Evolutionary conservation across 2,113 vertebrate species (phyloP), one percentile per base, ranked within the genome.

Genomic region (Nothocercus nigrocapillus): DNA sequence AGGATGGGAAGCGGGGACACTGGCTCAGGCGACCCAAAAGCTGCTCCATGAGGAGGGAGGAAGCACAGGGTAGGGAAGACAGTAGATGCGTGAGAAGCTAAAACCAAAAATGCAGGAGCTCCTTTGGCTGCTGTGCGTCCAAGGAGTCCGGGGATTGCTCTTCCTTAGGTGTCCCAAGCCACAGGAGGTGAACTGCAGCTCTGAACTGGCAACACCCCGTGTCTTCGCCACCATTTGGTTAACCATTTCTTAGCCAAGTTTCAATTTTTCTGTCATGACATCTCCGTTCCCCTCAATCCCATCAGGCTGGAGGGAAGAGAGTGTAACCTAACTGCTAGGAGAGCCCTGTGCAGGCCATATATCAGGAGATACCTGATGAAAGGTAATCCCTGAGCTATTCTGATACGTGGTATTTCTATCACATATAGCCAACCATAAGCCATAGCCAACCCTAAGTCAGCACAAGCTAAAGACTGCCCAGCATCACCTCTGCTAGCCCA

Each of bases 131-230:
- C 47, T 28, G n/a, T 27, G 4, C 2, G 4, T 9, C 58, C 28
- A 38, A 0, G 0, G 63, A 66, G 61, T 49, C 32, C 38, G 28
- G 9, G 1, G 25, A 3, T 14, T 11, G 5, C 62, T 47, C 2
- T n/a, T 67, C 27, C 1, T 0, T 13, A 36, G 15, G 40, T 47
- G 47, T 25, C 61, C 45, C 0, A 0, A 74, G 76, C 40, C 22
- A 44, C 49, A 56, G 19, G 40, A 38, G 13, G 1, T 4, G 21
- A 53, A 67, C 72, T 13, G 21, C 51, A 22, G 76, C 80, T 19
- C 45, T 34, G 7, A 8, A 5, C 38, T 2, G 27, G 24, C 51
- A 62, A 59, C 64, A 82, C 28, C 42, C 9, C 0, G 21, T 24
- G 40, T 64, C 7, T 2, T 49, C 7, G 7, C 4, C 5, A 44